Evolutionary conservation across 2,888 invertebrate species (phyloP).

Genomic region (Panzeria rudis): DNA sequence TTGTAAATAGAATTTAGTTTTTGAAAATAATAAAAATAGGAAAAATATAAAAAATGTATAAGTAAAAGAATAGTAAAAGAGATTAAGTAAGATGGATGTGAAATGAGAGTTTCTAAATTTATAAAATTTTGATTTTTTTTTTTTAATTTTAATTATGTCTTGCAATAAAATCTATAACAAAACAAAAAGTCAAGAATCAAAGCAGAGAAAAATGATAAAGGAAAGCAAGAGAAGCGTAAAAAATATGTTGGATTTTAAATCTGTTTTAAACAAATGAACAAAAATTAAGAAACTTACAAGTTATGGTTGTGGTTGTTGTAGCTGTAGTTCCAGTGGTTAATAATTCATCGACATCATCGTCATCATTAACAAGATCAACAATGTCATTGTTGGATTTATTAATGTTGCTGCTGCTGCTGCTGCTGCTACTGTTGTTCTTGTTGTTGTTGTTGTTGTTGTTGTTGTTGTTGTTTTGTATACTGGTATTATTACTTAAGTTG

Average conservation of each 20-base stretch:
- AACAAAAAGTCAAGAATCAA: slow-evolving; percentile 2
- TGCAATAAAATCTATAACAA: neutral
- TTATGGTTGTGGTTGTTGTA: slow-evolving; percentile 82
- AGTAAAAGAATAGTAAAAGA: neutral
- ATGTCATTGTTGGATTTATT: slow-evolving; percentile 63
- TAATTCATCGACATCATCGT: slow-evolving; percentile 72
- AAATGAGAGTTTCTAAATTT: slow-evolving; percentile 5
- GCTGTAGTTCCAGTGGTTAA: slow-evolving; percentile 74
- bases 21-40: slow-evolving; percentile 44
- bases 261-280: slow-evolving; percentile 68
- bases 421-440: too few species aligned
- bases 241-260: slow-evolving; percentile 57
- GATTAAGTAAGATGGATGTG: neutral
- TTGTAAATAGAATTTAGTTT: slow-evolving; percentile 57
- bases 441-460: slow-evolving; percentile 42
- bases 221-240: slow-evolving; percentile 31
- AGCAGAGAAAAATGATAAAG: slow-evolving; percentile 9
- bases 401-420: slow-evolving; percentile 9
- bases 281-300: slow-evolving; percentile 81
- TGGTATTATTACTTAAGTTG: slow-evolving; percentile 57
- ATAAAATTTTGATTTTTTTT: slow-evolving; percentile 16
- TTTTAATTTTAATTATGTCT: slow-evolving; percentile 3
- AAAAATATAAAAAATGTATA: slow-evolving; percentile 10
- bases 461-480: slow-evolving; percentile 51
- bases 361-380: slow-evolving; percentile 67